phyloP scores from a whole-genome alignment of 1,140 invertebrate genomes.

The Microplitis mediator region DNA sequence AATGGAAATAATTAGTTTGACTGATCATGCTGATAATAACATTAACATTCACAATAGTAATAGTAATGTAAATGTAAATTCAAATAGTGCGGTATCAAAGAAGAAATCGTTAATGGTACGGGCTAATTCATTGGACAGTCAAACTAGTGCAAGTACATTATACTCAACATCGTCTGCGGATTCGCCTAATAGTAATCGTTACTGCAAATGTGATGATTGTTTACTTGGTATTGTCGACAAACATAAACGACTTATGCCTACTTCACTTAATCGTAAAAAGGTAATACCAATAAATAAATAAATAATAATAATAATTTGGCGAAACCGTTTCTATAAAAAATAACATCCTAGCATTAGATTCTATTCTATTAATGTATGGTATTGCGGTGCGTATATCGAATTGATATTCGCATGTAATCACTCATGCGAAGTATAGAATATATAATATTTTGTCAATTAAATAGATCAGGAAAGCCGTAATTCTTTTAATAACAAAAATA shows the following conservation, averaged over 20 bases:
- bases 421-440: no score
- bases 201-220: conserved; percentile 83
- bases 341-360: no score
- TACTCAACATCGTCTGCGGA: conserved; percentile 70
- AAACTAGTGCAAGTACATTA: conserved; percentile 73
- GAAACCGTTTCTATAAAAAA: no score
- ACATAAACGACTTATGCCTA: conserved; percentile 64
- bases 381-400: no score
- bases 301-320: no score
- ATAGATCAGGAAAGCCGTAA: no score
- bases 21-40: conserved; percentile 30
- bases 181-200: conserved; percentile 45
- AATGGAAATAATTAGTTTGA: conserved; percentile 66
- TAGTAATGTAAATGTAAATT: no score
- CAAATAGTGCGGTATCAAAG: not conserved
- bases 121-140: conserved; percentile 79
- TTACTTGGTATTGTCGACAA: conserved; percentile 80
- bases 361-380: no score
- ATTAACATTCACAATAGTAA: conserved; percentile 2
- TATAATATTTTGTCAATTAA: no score
- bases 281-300: conserved; percentile 39
- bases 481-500: no score
- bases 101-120: conserved; percentile 63
- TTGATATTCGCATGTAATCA: no score
- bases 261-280: conserved; percentile 67